A percentile compares a stretch with the other conserved stretches of the same genome.
phyloP scores from a whole-genome alignment of 2,797 vertebrate genomes.

The Ciconia nigra region DNA sequence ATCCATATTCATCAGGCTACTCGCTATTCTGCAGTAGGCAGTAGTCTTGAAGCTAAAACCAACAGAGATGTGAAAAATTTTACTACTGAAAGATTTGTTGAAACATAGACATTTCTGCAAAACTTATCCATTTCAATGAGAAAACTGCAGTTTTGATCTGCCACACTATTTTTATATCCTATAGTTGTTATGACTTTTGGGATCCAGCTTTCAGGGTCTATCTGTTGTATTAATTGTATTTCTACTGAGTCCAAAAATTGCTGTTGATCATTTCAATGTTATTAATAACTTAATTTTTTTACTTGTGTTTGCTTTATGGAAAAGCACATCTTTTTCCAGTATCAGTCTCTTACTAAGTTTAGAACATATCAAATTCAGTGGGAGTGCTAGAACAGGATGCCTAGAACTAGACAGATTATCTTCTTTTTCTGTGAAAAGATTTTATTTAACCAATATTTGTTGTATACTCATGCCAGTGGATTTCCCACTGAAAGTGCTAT shows the following conservation, averaged over 20 bases:
- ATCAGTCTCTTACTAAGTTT: neutral
- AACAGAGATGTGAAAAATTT: neutral
- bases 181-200: neutral
- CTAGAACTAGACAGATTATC: neutral
- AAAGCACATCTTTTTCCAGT: neutral
- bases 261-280: neutral
- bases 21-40: accelerated
- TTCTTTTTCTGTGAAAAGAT: neutral
- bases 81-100: neutral
- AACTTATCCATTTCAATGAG: neutral
- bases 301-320: neutral
- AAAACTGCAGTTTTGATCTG: neutral
- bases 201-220: neutral
- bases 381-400: neutral
- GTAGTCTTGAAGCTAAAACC: neutral
- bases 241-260: neutral
- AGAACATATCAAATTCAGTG: neutral
- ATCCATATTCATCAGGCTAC: neutral
- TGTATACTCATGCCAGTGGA: neutral
- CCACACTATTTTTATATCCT: neutral
- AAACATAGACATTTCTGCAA: neutral
- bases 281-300: neutral
- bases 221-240: neutral
- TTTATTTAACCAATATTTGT: neutral
- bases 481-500: neutral